Percentiles rank a stretch among this genome's conserved stretches.
Conservation (phyloP, 2,888 invertebrate species). For the Trypoxylon attenuatum region DNA sequence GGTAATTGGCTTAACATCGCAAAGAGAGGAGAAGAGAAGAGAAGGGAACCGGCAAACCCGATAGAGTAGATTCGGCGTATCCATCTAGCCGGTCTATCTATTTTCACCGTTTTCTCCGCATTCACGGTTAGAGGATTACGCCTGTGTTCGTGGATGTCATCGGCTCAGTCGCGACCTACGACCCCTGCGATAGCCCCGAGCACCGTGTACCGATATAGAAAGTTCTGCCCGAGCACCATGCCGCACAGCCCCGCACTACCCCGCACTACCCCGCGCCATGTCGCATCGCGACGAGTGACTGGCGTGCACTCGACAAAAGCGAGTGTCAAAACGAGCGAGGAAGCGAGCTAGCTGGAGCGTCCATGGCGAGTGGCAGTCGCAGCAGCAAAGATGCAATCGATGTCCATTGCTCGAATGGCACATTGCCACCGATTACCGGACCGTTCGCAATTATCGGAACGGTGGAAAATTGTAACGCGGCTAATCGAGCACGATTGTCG, state of each 20-base stretch:
- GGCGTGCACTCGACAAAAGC: conserved; percentile 22
- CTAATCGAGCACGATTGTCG: conserved; percentile 20
- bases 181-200: conserved; percentile 67
- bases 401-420: conserved; percentile 10
- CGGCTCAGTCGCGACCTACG: conserved; percentile 61
- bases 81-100: conserved; percentile 35
- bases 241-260: no score
- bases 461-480: conserved; percentile 20
- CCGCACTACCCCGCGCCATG: conserved; percentile 20
- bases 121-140: conserved; percentile 33
- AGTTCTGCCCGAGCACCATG: conserved; percentile 33
- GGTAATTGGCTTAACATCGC: conserved; percentile 25
- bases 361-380: not conserved
- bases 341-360: not conserved
- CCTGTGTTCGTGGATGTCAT: conserved; percentile 55
- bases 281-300: not conserved
- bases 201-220: conserved; percentile 58
- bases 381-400: conserved; percentile 10
- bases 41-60: conserved; percentile 31
- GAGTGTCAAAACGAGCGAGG: conserved; percentile 50
- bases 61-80: conserved; percentile 31
- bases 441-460: conserved; percentile 37
- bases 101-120: conserved; percentile 48
- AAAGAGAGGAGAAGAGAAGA: no score
- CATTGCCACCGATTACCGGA: no score